phyloP scores from a whole-genome alignment of 2,888 invertebrate species.

The Malthinus flaveolus region DNA sequence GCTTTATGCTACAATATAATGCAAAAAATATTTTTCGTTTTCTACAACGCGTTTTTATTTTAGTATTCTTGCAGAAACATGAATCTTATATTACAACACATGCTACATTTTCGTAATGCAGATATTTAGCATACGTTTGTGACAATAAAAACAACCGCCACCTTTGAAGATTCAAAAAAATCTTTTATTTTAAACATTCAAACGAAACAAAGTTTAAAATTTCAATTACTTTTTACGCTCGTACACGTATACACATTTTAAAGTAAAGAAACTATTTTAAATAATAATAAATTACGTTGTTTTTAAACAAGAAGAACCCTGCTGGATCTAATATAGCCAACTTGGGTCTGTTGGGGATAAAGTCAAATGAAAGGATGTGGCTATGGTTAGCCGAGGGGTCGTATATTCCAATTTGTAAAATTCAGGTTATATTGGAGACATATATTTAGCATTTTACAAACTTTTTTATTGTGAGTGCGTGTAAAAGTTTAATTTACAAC shows the following conservation, averaged over 20 bases:
- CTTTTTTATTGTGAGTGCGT: neutral
- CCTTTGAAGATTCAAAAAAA: no score
- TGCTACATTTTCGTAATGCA: constrained; percentile 17
- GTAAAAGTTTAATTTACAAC: no score
- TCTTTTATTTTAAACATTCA: no score
- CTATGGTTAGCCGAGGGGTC: constrained; percentile 36
- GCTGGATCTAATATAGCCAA: constrained; percentile 18
- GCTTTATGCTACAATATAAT: no score
- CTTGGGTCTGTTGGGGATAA: constrained; percentile 15
- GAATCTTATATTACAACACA: constrained; percentile 33
- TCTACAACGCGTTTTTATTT: constrained; percentile 7
- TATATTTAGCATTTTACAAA: constrained; percentile 13
- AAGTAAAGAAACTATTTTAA: neutral
- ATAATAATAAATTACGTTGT: constrained; percentile 15
- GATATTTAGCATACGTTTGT: constrained; percentile 16
- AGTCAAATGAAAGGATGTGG: constrained; percentile 36
- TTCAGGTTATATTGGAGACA: constrained; percentile 33
- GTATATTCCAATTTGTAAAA: constrained; percentile 45
- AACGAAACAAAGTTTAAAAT: no score
- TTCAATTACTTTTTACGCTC: no score
- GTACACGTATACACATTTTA: no score
- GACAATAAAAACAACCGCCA: constrained; percentile 17
- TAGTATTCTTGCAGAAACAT: constrained; percentile 25
- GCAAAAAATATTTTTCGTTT: neutral
- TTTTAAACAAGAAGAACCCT: constrained; percentile 9